Evolutionary conservation across 1,140 invertebrate species (phyloP).

Genomic region (Ephestia elutella): DNA sequence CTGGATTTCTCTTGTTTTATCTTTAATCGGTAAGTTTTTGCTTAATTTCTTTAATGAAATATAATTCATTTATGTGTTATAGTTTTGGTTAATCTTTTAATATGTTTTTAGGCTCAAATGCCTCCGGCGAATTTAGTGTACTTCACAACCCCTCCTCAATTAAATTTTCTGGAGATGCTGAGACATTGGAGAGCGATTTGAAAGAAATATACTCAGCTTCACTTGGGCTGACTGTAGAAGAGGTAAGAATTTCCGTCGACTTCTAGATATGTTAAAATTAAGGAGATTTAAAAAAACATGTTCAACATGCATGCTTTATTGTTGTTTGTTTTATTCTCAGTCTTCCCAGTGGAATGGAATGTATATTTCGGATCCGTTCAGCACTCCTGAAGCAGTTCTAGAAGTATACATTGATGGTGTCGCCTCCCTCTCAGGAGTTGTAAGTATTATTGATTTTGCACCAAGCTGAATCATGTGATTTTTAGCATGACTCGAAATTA

Average conservation of each 20-base stretch:
- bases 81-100: slow-evolving; percentile 12
- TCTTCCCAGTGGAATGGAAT: slow-evolving; percentile 82
- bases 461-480: not conserved
- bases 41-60: not conserved
- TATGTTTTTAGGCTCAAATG: slow-evolving; percentile 75
- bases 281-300: too few relatives aligned
- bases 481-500: too few relatives aligned
- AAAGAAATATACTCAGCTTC: slow-evolving; percentile 83
- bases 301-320: slow-evolving; percentile 4
- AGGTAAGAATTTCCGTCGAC: slow-evolving; percentile 48
- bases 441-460: slow-evolving; percentile 30
- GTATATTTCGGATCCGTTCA: slow-evolving; percentile 82
- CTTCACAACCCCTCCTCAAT: slow-evolving; percentile 80
- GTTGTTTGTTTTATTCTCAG: slow-evolving; percentile 56
- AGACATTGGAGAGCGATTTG: slow-evolving; percentile 73
- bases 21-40: slow-evolving; percentile 50
- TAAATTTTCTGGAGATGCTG: slow-evolving; percentile 76
- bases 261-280: not conserved
- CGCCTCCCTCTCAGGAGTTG: slow-evolving; percentile 63
- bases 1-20: slow-evolving; percentile 49
- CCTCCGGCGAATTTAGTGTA: slow-evolving; percentile 79
- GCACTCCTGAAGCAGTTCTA: slow-evolving; percentile 84
- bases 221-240: slow-evolving; percentile 79
- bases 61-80: not conserved
- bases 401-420: slow-evolving; percentile 83